Evolutionary conservation across 2,888 invertebrate species (phyloP), one percentile per base, ranked within the genome.

Genomic region (Nymphalis urticae): DNA sequence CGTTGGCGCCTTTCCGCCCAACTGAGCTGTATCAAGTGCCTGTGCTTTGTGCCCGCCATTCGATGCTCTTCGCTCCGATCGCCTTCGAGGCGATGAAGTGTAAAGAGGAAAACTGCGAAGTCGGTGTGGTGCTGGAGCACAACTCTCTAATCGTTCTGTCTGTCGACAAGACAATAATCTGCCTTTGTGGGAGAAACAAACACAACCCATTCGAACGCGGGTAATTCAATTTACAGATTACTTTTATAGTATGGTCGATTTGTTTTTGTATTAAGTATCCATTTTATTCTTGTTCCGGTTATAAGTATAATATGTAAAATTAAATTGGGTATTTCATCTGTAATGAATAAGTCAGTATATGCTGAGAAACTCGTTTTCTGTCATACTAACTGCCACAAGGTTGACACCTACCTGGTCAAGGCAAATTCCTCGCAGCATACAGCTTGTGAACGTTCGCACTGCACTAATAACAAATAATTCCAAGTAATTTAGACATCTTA

Each of bases 21-120:
- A 72, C 54, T 72, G 70, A 72, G 72, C 78, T 72, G 77, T 85
- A 84, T 86, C 83, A 82, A 85, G 87, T 88, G 87, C 83, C 82
- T 79, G 86, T 86, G 85, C 84, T 77, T 81, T 79, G 87, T 87
- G 86, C 85, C 79, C 82, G 83, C 86, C 82, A 84, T 87, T 90
- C 89, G 84, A 92, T 92, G 92, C 91, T 90, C 90, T 91, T 91
- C 88, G 86, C 92, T 90, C 88, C 89, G 77, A 90, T 92, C 91
- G 92, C 90, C 89, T 86, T 85, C 73, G 89, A 89, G 89, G 92
- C 92, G 92, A 93, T 93, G 93, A 93, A 93, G 93, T 93, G 93
- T 87, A 92, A 92, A 88, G 93, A 91, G 90, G 92, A 90, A 86
- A 93, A 93, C 84, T 93, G 93, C 82, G 93, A 93, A 85, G 92